Evolutionary conservation across 2,113 vertebrate genomes (phyloP).

Genomic region (Andinoacara biseriatus): DNA sequence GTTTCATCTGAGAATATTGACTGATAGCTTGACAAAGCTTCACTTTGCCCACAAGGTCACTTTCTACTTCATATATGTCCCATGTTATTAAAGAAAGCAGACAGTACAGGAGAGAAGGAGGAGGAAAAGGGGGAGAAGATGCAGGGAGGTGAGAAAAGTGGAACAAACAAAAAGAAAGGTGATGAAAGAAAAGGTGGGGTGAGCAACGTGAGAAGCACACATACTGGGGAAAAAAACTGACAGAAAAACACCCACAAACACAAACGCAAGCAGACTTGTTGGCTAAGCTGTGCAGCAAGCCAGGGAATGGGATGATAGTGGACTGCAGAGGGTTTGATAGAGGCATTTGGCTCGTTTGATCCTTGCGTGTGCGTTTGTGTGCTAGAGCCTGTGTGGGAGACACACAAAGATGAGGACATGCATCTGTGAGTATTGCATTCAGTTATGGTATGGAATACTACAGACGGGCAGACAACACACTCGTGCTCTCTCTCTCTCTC

Average conservation of each 20-base stretch:
- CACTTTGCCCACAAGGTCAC: constrained; percentile 40
- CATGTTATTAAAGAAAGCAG: constrained; percentile 19
- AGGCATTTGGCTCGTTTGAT: constrained; percentile 58
- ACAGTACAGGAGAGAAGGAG: background rate
- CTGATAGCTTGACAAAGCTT: constrained; percentile 20
- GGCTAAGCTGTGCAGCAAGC: constrained; percentile 42
- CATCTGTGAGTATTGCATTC: constrained; percentile 1
- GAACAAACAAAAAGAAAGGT: constrained; percentile 15
- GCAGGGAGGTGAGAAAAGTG: constrained; percentile 33
- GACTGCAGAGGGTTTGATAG: constrained; percentile 56
- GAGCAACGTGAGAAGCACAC: constrained; percentile 12
- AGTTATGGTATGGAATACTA: constrained; percentile 36
- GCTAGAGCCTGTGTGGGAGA: background rate
- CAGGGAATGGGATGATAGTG: constrained; percentile 56
- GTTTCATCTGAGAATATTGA: background rate
- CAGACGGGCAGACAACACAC: constrained; percentile 1
- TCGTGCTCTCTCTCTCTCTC: background rate
- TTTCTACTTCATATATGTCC: background rate
- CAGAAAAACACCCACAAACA: constrained; percentile 19
- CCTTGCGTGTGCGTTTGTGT: background rate
- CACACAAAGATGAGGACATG: background rate
- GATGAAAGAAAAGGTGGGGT: constrained; percentile 8
- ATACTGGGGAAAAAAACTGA: background rate
- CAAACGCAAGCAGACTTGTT: constrained; percentile 34
- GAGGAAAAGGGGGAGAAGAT: background rate